Conservation (phyloP, 1,140 invertebrate species). For the Bombus breviceps region DNA sequence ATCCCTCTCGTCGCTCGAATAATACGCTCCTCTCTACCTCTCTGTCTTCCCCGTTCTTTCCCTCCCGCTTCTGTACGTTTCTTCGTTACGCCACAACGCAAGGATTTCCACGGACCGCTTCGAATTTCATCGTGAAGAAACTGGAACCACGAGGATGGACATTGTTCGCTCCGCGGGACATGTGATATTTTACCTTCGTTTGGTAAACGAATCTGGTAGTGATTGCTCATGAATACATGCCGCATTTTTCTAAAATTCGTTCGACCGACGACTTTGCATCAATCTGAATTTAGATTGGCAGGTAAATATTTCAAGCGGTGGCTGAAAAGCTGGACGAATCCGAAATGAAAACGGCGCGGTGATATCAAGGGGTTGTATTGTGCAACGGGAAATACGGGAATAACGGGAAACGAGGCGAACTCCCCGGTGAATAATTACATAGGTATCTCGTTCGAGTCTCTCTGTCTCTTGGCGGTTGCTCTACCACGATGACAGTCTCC, state of each 20-base stretch:
- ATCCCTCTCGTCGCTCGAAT: constrained; percentile 24
- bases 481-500: fast-evolving
- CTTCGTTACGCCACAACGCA: background rate
- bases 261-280: constrained; percentile 7
- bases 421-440: constrained; percentile 65
- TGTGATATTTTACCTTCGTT: constrained; percentile 6
- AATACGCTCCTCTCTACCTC: background rate
- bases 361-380: background rate
- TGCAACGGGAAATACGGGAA: constrained; percentile 55
- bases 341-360: background rate
- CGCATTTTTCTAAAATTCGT: background rate
- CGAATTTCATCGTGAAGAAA: constrained; percentile 32
- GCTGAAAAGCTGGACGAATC: background rate
- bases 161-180: background rate
- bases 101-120: background rate
- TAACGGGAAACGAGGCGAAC: constrained; percentile 50
- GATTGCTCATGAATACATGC: background rate
- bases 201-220: no score
- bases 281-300: constrained; percentile 53
- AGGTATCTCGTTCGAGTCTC: background rate
- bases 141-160: background rate
- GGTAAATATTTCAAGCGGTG: constrained; percentile 26
- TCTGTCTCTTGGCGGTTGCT: background rate
- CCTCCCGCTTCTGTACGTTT: no score
- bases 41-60: background rate